Base-by-base conservation (phyloP, 2,888 invertebrate species). In the Agrotis puta region DNA sequence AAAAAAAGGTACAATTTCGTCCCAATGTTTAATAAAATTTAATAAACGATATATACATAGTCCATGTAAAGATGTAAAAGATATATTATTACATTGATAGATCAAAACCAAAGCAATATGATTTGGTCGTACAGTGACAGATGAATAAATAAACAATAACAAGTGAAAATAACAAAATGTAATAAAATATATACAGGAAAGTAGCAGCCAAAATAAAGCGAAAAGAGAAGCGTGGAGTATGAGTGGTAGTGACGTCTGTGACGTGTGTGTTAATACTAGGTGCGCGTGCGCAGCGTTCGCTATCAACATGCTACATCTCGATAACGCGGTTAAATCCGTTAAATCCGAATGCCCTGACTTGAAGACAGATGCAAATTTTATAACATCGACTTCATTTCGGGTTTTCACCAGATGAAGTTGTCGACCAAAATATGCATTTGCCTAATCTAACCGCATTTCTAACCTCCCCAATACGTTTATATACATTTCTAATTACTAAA, bases 141-240 rank as follows among this genome's bases (percentile, higher is more conserved):
- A 85, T 83, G 82, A 80, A 68, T 82, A 81, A 73, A 86, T 73
- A 81, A 67, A 80, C 63, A 71, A 70, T 81, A 64, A 43, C 58
- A 59, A 63, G 51, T 76, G 63, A 64, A 82, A 70, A 76, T 80
- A 84, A 88, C 84, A 88, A 85, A 89, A 83, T 74, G 86, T 85
- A 89, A n/a, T 84, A 87, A 84, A 85, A 91, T 89, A 91, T 90
- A 92, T 91, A 93, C 89, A 92, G 84, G 82, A 85, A 85, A 88
- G 87, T 83, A 82, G 84, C 81, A 91, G 88, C 84, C 87, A 88
- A 88, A 88, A 88, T 87, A 79, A 94, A 94, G 94, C 94, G 86
- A 91, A 88, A 90, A 88, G 88, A 89, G 86, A 90, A 90, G 90
- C 90, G 88, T 89, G 89, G 87, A 85, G 87, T 86, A 83, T 87